Evolutionary conservation across 2,113 vertebrate genomes (phyloP).

Genomic region (Meleagris gallopavo): DNA sequence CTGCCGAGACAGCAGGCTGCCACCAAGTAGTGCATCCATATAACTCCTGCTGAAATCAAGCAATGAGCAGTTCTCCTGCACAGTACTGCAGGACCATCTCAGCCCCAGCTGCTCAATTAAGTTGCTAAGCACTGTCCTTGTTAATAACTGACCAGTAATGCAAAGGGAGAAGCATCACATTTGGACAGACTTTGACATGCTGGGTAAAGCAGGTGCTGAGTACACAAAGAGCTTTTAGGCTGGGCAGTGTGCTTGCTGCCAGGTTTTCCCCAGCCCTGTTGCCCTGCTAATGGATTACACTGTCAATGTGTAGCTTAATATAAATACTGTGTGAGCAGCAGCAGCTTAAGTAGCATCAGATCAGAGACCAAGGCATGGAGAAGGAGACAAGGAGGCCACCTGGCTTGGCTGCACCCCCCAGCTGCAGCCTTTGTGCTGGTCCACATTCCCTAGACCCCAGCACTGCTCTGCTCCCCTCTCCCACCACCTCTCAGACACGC

Average conservation of each 20-base stretch:
- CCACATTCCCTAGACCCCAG: too few relatives aligned
- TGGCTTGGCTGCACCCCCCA: background rate
- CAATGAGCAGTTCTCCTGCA: background rate
- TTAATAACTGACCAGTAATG: conserved; percentile 15
- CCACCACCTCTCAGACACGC: background rate
- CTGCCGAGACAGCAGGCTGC: background rate
- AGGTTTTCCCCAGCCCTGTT: background rate
- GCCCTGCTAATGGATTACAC: background rate
- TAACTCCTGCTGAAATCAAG: background rate
- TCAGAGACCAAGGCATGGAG: background rate
- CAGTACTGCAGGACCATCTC: background rate
- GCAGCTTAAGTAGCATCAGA: background rate
- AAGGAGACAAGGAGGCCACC: background rate
- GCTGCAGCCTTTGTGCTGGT: background rate
- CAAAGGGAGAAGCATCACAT: background rate
- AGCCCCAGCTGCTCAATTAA: background rate
- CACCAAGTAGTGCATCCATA: background rate
- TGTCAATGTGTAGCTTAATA: accelerated
- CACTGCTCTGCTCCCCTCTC: background rate
- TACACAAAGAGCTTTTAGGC: conserved; percentile 60
- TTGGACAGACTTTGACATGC: background rate
- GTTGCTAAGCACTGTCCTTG: conserved; percentile 16
- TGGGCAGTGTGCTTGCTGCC: background rate
- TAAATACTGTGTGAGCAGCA: accelerated
- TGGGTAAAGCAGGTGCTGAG: background rate